Conservation (phyloP, 2,888 invertebrate species). For the Helleia helle region DNA sequence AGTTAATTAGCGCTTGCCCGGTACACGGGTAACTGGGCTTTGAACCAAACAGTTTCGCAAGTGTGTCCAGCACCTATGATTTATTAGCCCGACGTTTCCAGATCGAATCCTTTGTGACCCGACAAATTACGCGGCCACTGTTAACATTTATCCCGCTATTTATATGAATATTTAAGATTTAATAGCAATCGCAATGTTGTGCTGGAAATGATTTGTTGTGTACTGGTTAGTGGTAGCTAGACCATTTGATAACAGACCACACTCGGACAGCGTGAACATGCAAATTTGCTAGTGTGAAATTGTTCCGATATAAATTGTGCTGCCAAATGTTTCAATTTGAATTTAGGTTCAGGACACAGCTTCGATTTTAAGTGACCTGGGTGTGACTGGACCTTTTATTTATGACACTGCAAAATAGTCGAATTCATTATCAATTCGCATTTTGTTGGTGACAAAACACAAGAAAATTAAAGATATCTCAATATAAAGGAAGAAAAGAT, state of each 20-base stretch:
- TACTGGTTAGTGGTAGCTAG: conserved; percentile 8
- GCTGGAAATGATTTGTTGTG: conserved; percentile 18
- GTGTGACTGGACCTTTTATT: no score
- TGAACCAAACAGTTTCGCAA: conserved; percentile 47
- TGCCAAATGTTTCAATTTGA: neutral
- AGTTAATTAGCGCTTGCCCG: conserved; percentile 67
- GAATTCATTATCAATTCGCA: no score
- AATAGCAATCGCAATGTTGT: conserved; percentile 19
- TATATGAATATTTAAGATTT: conserved; percentile 16
- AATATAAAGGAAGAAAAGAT: no score
- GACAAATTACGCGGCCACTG: conserved; percentile 59
- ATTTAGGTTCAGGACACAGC: neutral
- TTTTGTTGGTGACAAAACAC: no score
- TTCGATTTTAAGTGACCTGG: neutral
- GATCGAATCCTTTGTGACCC: conserved; percentile 57
- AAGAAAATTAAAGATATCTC: no score
- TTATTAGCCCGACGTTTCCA: conserved; percentile 42
- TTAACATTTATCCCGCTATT: conserved; percentile 40
- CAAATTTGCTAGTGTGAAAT: conserved; percentile 1
- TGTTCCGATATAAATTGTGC: conserved; percentile 1
- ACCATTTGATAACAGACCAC: neutral
- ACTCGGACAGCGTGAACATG: neutral
- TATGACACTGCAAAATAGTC: no score
- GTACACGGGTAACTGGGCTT: conserved; percentile 42
- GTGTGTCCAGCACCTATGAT: conserved; percentile 52